Conservation (phyloP, 2,888 invertebrate species). For the Polydrusus cervinus region DNA sequence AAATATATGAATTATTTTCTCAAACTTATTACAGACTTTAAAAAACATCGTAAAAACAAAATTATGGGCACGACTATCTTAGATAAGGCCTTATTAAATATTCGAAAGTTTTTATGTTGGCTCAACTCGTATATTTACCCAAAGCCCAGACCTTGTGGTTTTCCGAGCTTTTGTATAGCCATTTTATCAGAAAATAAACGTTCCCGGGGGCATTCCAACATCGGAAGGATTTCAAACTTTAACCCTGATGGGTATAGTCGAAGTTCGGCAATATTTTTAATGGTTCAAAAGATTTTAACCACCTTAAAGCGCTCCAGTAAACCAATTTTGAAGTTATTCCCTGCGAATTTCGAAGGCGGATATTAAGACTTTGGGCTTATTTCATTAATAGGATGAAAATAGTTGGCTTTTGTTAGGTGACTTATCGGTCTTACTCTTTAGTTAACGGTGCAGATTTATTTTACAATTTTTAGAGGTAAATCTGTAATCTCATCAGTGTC, state of each 20-base stretch:
- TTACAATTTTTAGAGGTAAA: no score
- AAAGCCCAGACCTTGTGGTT: slow-evolving; percentile 31
- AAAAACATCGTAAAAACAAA: slow-evolving; percentile 8
- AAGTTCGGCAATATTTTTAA: slow-evolving; percentile 52
- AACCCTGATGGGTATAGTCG: slow-evolving; percentile 49
- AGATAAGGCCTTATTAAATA: slow-evolving; percentile 12
- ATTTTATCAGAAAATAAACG: slow-evolving; percentile 50
- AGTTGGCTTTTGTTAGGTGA: not conserved
- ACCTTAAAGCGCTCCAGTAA: slow-evolving; percentile 44
- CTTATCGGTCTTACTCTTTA: no score
- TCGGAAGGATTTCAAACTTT: slow-evolving; percentile 48
- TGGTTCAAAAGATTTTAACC: slow-evolving; percentile 47
- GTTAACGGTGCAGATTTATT: not conserved
- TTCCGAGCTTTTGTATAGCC: slow-evolving; percentile 42
- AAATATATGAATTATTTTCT: no score
- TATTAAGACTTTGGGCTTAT: slow-evolving; percentile 13
- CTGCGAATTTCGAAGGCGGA: slow-evolving; percentile 8
- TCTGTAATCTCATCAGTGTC: no score
- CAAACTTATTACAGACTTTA: not conserved
- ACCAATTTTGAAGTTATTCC: slow-evolving; percentile 38
- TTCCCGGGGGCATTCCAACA: slow-evolving; percentile 41
- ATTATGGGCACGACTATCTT: slow-evolving; percentile 5
- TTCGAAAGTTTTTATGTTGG: slow-evolving; percentile 8
- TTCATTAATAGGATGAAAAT: not conserved
- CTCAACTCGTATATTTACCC: slow-evolving; percentile 19